A percentile compares a stretch with the other conserved stretches of the same genome.
phyloP scores from a whole-genome alignment of 2,113 vertebrate genomes.

The Myrmecobius fasciatus region DNA sequence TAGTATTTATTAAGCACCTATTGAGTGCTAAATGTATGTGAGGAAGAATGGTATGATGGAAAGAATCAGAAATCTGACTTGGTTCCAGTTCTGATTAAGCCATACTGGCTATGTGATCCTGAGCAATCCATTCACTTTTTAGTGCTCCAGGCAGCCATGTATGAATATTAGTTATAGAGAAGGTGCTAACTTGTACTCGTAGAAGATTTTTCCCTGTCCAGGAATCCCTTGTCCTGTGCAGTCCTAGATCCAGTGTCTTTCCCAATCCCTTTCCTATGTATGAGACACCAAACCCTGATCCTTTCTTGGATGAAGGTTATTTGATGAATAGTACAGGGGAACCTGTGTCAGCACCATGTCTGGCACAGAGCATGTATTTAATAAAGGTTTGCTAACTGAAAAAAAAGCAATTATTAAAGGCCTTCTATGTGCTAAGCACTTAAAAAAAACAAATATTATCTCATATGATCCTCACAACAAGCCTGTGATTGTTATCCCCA shows the following conservation, averaged over 20 bases:
- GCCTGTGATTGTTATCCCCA: background rate
- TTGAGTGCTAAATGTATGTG: background rate
- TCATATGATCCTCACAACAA: background rate
- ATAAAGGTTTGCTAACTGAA: background rate
- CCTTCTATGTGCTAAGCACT: background rate
- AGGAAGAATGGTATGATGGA: background rate
- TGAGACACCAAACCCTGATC: background rate
- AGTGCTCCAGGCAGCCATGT: background rate
- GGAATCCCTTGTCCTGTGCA: background rate
- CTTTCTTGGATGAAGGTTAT: background rate
- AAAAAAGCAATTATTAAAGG: background rate
- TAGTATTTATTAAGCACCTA: background rate
- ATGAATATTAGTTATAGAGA: background rate
- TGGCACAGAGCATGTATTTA: background rate
- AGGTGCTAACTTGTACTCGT: background rate
- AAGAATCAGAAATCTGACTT: background rate
- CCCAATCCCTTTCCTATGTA: background rate
- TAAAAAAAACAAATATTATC: background rate
- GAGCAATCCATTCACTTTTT: background rate
- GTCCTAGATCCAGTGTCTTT: background rate
- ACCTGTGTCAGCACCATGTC: background rate
- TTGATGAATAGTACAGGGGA: background rate
- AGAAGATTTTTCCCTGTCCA: background rate
- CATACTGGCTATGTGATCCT: background rate
- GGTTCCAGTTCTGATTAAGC: background rate